Percentiles rank a stretch among this genome's conserved stretches.
phyloP scores from a whole-genome alignment of 2,888 invertebrate genomes.

The Apamea monoglypha region DNA sequence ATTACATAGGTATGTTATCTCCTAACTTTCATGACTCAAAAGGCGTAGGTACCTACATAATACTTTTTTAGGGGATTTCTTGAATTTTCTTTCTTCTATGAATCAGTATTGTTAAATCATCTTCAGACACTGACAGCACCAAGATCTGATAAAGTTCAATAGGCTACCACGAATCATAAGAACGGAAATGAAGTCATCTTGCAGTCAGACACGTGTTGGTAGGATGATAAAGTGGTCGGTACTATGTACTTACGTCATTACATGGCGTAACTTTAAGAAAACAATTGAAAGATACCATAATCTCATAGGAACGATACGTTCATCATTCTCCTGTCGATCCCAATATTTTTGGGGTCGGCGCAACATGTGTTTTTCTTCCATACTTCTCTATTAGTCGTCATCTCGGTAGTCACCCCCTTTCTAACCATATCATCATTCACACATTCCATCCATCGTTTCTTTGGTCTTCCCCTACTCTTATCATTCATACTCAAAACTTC shows the following conservation, averaged over 20 bases:
- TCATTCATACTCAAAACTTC: no score
- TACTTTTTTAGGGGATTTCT: background rate
- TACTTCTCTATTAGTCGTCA: no score
- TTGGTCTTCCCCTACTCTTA: no score
- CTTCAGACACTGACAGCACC: slow-evolving; percentile 13
- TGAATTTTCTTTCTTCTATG: background rate
- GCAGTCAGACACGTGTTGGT: background rate
- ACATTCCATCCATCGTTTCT: no score
- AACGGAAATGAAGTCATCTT: background rate
- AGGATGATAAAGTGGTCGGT: background rate
- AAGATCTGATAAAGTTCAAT: slow-evolving; percentile 6
- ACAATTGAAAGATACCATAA: background rate
- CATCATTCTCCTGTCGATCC: no score
- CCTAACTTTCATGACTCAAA: background rate
- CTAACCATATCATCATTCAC: no score
- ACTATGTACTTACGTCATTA: background rate
- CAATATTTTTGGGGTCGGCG: no score
- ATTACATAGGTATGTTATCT: slow-evolving; percentile 20
- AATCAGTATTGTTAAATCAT: slow-evolving; percentile 24
- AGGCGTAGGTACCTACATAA: background rate
- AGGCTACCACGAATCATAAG: background rate
- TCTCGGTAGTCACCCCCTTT: no score
- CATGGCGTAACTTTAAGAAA: background rate
- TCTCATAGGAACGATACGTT: background rate
- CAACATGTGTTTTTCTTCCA: no score